Percentiles rank a stretch among this genome's conserved stretches.
phyloP scores from a whole-genome alignment of 2,113 vertebrate species.

The Boulengeromyrus knoepffleri region DNA sequence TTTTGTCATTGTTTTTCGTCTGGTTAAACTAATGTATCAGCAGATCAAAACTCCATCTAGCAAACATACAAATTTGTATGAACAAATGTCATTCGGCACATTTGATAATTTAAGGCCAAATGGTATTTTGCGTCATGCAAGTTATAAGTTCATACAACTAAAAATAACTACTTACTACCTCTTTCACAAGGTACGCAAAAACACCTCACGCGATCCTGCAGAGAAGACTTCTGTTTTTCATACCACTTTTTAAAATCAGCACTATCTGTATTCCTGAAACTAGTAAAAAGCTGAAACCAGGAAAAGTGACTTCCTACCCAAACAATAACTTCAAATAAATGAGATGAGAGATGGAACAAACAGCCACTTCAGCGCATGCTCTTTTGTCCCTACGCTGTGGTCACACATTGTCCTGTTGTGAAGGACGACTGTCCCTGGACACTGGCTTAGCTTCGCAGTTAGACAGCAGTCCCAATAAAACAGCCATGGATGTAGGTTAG shows the following conservation, averaged over 20 bases:
- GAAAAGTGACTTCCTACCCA: neutral
- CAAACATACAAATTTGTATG: neutral
- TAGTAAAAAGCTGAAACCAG: neutral
- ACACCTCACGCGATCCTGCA: neutral
- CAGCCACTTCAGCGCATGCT: neutral
- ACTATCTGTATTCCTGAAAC: neutral
- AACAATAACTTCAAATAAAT: constrained; percentile 1
- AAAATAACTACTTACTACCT: neutral
- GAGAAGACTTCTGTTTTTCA: neutral
- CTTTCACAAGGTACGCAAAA: neutral
- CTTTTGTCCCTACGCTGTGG: neutral
- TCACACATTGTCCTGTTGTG: neutral
- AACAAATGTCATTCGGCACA: neutral
- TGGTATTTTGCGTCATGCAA: neutral
- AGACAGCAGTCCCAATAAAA: neutral
- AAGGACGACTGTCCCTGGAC: neutral
- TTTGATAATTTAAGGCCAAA: neutral
- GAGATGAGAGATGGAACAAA: neutral
- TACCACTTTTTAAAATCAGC: neutral
- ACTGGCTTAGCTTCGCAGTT: neutral
- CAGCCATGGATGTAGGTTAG: neutral
- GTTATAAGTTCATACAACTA: neutral
- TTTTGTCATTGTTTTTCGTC: neutral
- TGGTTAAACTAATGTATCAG: neutral
- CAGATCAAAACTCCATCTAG: neutral